Percentiles rank a stretch among this genome's conserved stretches.
Evolutionary conservation across 2,797 vertebrate genomes (phyloP).

Genomic region (Paguma larvata): DNA sequence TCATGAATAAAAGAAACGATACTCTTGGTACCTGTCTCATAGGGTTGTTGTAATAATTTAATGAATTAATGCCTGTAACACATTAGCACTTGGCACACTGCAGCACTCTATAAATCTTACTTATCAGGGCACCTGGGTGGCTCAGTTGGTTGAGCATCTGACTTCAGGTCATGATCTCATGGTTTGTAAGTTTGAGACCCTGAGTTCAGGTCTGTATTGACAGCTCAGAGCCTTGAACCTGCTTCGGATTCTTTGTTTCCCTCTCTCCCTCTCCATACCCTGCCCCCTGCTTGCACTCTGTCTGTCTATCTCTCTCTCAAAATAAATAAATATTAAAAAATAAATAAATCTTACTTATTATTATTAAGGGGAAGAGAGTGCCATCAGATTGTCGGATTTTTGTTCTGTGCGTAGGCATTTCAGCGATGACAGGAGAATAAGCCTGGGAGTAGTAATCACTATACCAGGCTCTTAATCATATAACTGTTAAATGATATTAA

Average conservation of each 20-base stretch:
- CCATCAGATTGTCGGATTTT: neutral
- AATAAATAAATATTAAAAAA: too few relatives aligned
- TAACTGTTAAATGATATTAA: neutral
- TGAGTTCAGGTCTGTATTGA: too few relatives aligned
- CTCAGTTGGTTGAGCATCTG: too few relatives aligned
- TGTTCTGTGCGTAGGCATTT: neutral
- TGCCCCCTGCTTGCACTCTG: too few relatives aligned
- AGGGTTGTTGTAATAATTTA: neutral
- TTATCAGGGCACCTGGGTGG: neutral
- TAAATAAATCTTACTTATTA: neutral
- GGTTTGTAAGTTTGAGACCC: too few relatives aligned
- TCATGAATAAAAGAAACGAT: neutral
- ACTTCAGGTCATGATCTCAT: too few relatives aligned
- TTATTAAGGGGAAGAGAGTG: neutral
- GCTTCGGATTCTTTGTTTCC: too few relatives aligned
- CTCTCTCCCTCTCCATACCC: too few relatives aligned
- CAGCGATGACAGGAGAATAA: neutral
- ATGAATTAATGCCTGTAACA: neutral
- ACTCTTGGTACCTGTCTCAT: neutral
- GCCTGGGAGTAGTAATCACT: neutral
- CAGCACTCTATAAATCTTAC: neutral
- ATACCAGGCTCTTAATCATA: neutral
- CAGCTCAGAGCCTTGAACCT: too few relatives aligned
- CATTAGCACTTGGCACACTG: neutral
- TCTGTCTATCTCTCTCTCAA: too few relatives aligned